Evolutionary conservation across 2,113 vertebrate genomes (phyloP).

Genomic region (Tragelaphus buxtoni): DNA sequence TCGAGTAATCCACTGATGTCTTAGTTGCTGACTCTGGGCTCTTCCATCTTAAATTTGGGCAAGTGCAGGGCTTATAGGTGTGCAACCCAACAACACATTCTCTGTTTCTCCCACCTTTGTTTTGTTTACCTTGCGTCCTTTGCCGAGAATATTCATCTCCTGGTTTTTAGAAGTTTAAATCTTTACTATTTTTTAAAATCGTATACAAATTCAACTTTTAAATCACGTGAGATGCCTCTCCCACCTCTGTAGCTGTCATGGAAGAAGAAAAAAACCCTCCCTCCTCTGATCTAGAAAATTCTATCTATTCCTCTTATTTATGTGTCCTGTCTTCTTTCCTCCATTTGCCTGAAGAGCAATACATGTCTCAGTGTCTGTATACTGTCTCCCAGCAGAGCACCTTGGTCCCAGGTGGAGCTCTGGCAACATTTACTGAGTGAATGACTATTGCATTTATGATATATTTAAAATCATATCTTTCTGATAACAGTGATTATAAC

Average conservation of each 20-base stretch:
- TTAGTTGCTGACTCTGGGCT: neutral
- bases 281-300: neutral
- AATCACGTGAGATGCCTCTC: neutral
- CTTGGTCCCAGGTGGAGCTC: neutral
- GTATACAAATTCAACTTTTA: neutral
- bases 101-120: neutral
- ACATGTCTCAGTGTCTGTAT: neutral
- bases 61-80: neutral
- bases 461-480: neutral
- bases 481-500: neutral
- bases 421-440: neutral
- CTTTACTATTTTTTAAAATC: neutral
- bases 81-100: neutral
- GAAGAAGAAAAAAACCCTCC: neutral
- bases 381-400: neutral
- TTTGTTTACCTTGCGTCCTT: neutral
- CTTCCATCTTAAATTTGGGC: neutral
- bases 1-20: neutral
- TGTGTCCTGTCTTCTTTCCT: neutral
- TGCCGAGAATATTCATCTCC: neutral
- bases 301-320: neutral
- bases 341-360: neutral
- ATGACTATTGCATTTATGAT: neutral
- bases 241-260: neutral
- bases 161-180: neutral